phyloP scores from a whole-genome alignment of 2,888 invertebrate species.

The Ormia ochracea region DNA sequence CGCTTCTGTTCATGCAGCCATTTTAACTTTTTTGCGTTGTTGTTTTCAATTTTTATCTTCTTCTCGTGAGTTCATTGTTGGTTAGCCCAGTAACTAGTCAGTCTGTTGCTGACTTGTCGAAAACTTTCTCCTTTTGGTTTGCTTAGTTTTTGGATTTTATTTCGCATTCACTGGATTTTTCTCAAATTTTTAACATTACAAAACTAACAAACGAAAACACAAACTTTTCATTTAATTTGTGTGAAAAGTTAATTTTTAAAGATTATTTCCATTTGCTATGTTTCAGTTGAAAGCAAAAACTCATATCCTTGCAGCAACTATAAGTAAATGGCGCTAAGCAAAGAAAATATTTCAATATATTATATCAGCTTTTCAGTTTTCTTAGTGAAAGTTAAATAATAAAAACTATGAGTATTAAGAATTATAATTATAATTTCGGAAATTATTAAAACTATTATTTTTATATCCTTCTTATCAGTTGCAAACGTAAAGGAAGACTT shows the following conservation, averaged over 20 bases:
- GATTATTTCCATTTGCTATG: conserved; percentile 28
- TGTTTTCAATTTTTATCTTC: not conserved
- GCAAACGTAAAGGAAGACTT: not conserved
- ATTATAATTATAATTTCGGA: conserved; percentile 28
- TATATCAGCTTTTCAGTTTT: not conserved
- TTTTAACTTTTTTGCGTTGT: not conserved
- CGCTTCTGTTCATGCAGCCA: not conserved
- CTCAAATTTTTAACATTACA: not conserved
- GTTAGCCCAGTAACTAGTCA: conserved; percentile 37
- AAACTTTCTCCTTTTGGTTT: conserved; percentile 49
- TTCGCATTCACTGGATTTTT: conserved; percentile 18
- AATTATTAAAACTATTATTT: conserved; percentile 9
- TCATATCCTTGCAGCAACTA: not conserved
- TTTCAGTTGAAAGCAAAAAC: not conserved
- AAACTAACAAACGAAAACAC: conserved; percentile 43
- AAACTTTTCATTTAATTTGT: conserved; percentile 59
- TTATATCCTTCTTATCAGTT: conserved; percentile 12
- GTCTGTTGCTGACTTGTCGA: conserved; percentile 57
- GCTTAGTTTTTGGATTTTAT: not conserved
- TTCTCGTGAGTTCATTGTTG: conserved; percentile 19
- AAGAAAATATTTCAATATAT: conserved; percentile 35
- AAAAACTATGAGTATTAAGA: conserved; percentile 25
- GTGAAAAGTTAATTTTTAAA: conserved; percentile 60
- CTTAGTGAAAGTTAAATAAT: not conserved
- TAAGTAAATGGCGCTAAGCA: conserved; percentile 42